Base-by-base conservation (phyloP, 2,797 vertebrate species). In the Rhinophrynus dorsalis region DNA sequence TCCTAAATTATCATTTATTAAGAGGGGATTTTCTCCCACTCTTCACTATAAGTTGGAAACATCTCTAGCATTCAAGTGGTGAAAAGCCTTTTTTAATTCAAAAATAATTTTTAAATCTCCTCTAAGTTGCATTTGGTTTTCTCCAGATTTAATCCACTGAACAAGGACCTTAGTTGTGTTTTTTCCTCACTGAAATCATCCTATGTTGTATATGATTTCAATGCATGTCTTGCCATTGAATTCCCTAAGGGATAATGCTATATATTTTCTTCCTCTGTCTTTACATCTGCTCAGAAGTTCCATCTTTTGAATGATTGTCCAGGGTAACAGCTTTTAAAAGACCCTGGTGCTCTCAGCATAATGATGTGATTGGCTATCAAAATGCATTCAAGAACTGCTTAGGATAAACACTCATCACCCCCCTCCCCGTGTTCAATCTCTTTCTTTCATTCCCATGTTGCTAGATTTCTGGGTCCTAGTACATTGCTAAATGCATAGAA, bases 401-500 rank as follows among this genome's bases (percentile, higher is more conserved):
- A 82, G 72, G 77, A 90, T 79, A 87, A 87, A 82, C 13, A 65
- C 20, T 67, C 55, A 58, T 67, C 62, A 66, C 15, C 57, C 33
- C 69, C 73, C 38, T 69, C 23, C 76, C 74, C 69, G 63, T 76
- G 76, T 69, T 67, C 73, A 48, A 72, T 77, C 56, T 50, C 42
- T 74, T 42, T 73, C 44, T 70, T 61, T 48, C 40, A 52, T 55
- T 55, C 37, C 30, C 13, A 33, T 60, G 62, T 60, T 44, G 63
- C 75, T 48, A 40, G 60, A 83, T 78, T 81, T 81, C 76, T 79
- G 82, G 86, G 79, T 85, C 72, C 85, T 88, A 89, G 88, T 89
- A 91, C 89, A 84, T 55, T 84, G 88, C 89, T 86, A 88, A 78
- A 77, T 90, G 90, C 91, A 90, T 88, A 90, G 82, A 89, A 91